Evolutionary conservation across 2,113 vertebrate genomes (phyloP), one percentile per base, ranked within the genome.

Genomic region (Excalfactoria chinensis): DNA sequence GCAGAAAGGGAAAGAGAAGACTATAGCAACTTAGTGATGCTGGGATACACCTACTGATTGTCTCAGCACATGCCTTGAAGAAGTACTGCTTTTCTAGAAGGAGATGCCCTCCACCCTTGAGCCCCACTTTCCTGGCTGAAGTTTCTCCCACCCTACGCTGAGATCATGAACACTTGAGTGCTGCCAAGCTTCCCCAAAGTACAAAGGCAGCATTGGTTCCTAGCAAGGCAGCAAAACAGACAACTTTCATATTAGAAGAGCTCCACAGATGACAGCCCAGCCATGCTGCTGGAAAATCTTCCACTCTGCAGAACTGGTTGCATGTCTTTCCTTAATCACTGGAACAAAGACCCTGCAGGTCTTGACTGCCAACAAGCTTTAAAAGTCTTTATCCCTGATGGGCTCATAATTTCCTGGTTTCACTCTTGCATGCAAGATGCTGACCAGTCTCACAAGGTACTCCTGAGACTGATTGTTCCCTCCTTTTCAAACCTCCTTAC

Each of bases 21-120:
- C 21, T 34, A 14, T 1, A 63, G 32, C 34, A 49, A 37, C 18
- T n/a, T 59, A n/a, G 10, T 32, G 49, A 32, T 43, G 46, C 28
- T 73, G 58, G 28, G 34, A 68, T 7, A 8, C n/a, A 41, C 9
- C n/a, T 43, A 59, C 4, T 64, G n/a, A 40, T 3, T 69, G 44
- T 26, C 13, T 25, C 1, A 79, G 35, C 6, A 32, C 0, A 0
- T 48, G 63, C 49, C 62, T 60, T 84, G 80, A 86, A 84, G 70
- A 84, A 11, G 34, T 11, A 15, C 0, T 51, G 13, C 9, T 82
- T 72, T 34, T 78, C 37, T 53, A 34, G 28, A 25, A 73, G 37
- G 49, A 67, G 26, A 26, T 20, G 11, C 6, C 37, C 19, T 73
- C 13, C 21, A 44, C n/a, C 22, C 17, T 4, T 0, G 1, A 86